phyloP scores from a whole-genome alignment of 1,140 invertebrate species.

The Bombus affinis region DNA sequence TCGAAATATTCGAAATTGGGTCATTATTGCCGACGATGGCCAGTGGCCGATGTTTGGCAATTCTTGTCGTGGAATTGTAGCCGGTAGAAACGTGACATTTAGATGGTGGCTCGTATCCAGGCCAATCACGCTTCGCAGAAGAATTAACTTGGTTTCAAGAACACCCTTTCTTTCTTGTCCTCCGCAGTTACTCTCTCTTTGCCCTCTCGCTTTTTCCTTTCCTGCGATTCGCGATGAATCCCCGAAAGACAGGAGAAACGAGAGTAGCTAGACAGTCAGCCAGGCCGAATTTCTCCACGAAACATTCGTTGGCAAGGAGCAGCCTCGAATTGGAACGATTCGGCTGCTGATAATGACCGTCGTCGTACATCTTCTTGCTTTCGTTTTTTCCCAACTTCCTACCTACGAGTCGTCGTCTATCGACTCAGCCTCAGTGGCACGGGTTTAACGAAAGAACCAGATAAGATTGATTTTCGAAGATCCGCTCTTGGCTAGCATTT shows the following conservation, averaged over 20 bases:
- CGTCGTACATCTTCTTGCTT: background rate
- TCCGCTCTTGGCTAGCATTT: no score
- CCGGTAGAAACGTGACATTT: constrained; percentile 37
- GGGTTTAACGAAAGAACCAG: background rate
- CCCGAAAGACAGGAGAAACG: constrained; percentile 22
- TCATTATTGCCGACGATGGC: constrained; percentile 8
- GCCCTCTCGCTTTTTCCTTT: background rate
- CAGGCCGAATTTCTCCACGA: background rate
- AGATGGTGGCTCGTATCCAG: constrained; percentile 54
- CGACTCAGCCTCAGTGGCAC: background rate
- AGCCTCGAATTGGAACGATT: constrained; percentile 8
- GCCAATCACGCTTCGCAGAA: constrained; percentile 50
- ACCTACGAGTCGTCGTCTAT: background rate
- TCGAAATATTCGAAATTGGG: constrained; percentile 14
- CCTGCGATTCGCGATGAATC: background rate
- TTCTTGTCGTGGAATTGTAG: constrained; percentile 12
- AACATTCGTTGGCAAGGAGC: constrained; percentile 37
- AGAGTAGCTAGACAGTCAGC: background rate
- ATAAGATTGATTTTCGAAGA: background rate
- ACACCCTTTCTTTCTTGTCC: background rate
- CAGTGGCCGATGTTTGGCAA: constrained; percentile 5
- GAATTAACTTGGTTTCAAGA: constrained; percentile 51
- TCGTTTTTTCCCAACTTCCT: background rate
- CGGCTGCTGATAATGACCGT: constrained; percentile 33
- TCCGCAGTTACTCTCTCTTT: background rate